Evolutionary conservation across 2,113 vertebrate genomes (phyloP).

Genomic region (Bombycilla garrulus): DNA sequence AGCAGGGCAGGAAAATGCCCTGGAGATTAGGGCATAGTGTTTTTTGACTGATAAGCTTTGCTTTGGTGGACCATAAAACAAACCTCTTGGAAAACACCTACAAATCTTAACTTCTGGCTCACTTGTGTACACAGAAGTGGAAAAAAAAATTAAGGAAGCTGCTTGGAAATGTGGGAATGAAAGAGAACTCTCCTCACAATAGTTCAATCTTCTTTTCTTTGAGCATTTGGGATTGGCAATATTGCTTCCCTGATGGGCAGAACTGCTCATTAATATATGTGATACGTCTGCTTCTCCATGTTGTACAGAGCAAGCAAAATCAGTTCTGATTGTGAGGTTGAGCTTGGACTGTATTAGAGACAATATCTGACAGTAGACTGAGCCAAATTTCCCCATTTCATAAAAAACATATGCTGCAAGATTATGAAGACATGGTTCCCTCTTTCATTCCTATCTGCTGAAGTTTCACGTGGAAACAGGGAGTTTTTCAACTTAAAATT

Average conservation of each 20-base stretch:
- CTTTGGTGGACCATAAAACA: not conserved
- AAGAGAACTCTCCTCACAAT: not conserved
- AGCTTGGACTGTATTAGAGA: not conserved
- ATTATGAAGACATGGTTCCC: not conserved
- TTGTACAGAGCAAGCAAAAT: not conserved
- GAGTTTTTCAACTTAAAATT: not conserved
- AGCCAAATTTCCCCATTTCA: not conserved
- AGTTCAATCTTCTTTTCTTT: not conserved
- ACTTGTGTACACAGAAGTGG: not conserved
- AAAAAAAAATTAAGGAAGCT: not conserved
- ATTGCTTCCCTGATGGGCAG: slow-evolving; percentile 26
- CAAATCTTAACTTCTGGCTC: not conserved
- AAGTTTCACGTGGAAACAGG: not conserved
- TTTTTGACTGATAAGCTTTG: not conserved
- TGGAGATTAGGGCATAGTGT: not conserved
- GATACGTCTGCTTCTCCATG: slow-evolving; percentile 9
- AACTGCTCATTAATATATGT: slow-evolving; percentile 13
- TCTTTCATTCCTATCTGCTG: not conserved
- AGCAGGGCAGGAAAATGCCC: not conserved
- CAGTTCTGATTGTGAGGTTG: not conserved
- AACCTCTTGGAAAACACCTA: not conserved
- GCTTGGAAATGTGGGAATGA: not conserved
- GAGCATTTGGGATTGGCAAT: not conserved
- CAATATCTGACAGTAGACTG: not conserved
- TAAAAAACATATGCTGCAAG: not conserved